Conservation (phyloP, 2,888 invertebrate species). For the Diplolepis rosae region DNA sequence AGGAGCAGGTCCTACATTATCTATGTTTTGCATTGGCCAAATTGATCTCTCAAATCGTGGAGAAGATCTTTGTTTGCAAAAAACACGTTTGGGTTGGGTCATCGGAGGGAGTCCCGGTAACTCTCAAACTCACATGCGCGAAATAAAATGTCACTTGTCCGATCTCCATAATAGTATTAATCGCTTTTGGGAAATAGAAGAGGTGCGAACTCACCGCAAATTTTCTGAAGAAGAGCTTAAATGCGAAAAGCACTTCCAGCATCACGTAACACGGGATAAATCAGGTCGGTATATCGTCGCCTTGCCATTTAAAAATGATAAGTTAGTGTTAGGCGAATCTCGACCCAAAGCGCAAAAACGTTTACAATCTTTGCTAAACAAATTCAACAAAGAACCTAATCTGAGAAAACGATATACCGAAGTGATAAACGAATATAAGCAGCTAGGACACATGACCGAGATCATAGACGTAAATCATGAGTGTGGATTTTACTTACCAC, state of each 20-base stretch:
- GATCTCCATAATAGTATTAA: conserved; percentile 27
- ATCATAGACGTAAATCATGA: background rate
- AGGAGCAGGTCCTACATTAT: conserved; percentile 34
- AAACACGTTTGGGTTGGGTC: conserved; percentile 46
- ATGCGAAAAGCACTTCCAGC: too few species aligned
- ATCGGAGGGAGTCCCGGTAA: conserved; percentile 29
- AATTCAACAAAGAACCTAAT: too few species aligned
- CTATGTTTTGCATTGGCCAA: too few species aligned
- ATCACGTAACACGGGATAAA: conserved; percentile 27
- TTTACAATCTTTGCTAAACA: conserved; percentile 29
- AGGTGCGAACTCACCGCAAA: conserved; percentile 6
- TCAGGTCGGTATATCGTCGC: too few species aligned
- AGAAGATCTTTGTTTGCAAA: conserved; percentile 41
- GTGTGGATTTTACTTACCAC: conserved; percentile 16
- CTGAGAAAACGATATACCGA: conserved; percentile 31
- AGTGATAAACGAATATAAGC: conserved; percentile 11
- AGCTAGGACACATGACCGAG: conserved; percentile 29
- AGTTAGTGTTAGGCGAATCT: conserved; percentile 44
- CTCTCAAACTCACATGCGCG: too few species aligned
- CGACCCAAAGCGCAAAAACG: conserved; percentile 29
- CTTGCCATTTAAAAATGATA: conserved; percentile 42
- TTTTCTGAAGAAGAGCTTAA: too few species aligned
- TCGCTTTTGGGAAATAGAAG: conserved; percentile 50
- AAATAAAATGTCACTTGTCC: conserved; percentile 16
- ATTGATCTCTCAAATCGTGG: conserved; percentile 9